Conservation (phyloP, 2,113 vertebrate genomes). For the Vulpes vulpes region DNA sequence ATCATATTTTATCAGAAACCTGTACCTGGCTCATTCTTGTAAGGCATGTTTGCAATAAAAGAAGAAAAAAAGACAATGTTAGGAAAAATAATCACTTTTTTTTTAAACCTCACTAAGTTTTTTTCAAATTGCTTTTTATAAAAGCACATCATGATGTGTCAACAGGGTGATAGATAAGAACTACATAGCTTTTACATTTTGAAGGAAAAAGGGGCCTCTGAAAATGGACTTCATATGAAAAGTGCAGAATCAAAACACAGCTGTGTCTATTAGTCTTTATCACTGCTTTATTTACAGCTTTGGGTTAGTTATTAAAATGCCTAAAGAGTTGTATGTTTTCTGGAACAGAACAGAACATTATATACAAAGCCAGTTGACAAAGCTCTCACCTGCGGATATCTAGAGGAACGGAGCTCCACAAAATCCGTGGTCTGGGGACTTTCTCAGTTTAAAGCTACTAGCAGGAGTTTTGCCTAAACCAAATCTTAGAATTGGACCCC, state of each 20-base stretch:
- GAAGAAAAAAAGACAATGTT: background rate
- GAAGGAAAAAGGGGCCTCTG: background rate
- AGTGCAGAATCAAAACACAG: background rate
- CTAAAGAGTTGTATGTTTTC: conserved; percentile 11
- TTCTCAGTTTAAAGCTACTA: conserved; percentile 23
- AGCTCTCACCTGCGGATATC: background rate
- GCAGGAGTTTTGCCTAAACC: conserved; percentile 15
- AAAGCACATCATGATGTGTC: background rate
- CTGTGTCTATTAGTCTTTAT: conserved; percentile 17
- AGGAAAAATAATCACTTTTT: background rate
- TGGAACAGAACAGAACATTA: background rate
- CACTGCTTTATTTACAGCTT: conserved; percentile 54
- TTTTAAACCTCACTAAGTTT: background rate
- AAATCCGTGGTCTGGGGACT: background rate
- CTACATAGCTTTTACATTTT: background rate
- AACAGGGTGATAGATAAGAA: background rate
- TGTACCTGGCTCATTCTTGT: background rate
- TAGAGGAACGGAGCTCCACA: background rate
- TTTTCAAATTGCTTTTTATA: background rate
- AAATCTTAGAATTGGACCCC: background rate
- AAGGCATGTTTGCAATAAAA: background rate
- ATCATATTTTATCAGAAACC: conserved; percentile 20
- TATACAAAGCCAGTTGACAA: background rate
- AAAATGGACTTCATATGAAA: background rate
- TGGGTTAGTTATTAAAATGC: conserved; percentile 57